Conservation (phyloP, 2,888 invertebrate species). For the Neoaliturus tenellus region DNA sequence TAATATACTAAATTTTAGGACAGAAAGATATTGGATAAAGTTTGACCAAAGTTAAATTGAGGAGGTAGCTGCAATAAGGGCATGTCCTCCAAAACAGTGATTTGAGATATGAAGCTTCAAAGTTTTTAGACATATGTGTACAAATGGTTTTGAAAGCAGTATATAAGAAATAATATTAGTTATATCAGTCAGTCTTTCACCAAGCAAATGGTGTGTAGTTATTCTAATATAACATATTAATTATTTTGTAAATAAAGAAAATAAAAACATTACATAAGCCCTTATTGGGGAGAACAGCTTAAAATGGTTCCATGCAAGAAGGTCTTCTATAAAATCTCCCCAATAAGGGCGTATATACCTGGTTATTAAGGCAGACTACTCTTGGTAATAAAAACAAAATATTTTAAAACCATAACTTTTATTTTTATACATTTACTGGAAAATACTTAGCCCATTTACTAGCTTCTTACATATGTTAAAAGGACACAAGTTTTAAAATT, state of each 20-base stretch:
- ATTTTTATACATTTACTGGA: slow-evolving; percentile 13
- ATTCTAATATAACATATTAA: neutral
- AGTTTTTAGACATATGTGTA: neutral
- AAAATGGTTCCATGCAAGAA: neutral
- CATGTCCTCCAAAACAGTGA: slow-evolving; percentile 8
- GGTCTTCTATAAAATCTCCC: slow-evolving; percentile 7
- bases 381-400: too few species aligned
- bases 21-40: too few species aligned
- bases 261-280: neutral
- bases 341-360: neutral
- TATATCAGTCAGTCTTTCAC: neutral
- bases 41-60: too few species aligned
- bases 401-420: neutral
- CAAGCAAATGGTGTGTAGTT: neutral
- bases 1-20: too few species aligned
- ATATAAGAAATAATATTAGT: neutral
- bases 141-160: neutral
- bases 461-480: neutral
- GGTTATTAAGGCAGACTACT: neutral
- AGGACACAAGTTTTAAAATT: neutral
- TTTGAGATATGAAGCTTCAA: slow-evolving; percentile 16
- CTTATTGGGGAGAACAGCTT: slow-evolving; percentile 25
- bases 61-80: slow-evolving; percentile 25
- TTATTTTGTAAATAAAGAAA: too few species aligned
- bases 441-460: neutral